A percentile compares a stretch with the other conserved stretches of the same genome.
These are phyloP conservation scores for Gopherus evgoodei DNA, from an alignment of 2,113 vertebrate genomes.

Conservation along the genomic window DNA sequence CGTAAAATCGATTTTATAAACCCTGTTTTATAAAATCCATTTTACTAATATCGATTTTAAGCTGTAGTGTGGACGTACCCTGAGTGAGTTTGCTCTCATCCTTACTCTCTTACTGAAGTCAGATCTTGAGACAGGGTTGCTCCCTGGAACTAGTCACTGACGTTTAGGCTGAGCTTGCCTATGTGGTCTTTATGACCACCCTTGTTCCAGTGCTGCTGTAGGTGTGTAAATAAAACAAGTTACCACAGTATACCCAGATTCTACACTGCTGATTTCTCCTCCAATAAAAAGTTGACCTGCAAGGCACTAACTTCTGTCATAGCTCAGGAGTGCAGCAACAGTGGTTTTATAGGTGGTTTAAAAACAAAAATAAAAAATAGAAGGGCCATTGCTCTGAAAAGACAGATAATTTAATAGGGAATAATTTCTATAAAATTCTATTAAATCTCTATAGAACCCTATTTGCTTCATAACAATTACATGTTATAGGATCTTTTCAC, in stretches of 20 bases:
- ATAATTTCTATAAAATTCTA: neutral
- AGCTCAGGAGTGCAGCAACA: rapidly evolving
- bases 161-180: neutral
- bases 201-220: neutral
- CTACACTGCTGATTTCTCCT: neutral
- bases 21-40: too few relatives aligned
- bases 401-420: neutral
- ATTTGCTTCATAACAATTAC: neutral
- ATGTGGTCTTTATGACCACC: rapidly evolving
- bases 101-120: neutral
- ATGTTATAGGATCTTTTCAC: rapidly evolving
- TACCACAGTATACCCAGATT: neutral
- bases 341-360: neutral
- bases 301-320: neutral
- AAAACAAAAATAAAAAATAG: neutral
- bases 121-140: neutral
- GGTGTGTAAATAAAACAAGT: neutral
- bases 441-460: neutral
- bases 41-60: too few relatives aligned
- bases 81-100: neutral
- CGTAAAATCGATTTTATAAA: too few relatives aligned
- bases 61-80: too few relatives aligned
- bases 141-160: rapidly evolving
- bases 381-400: neutral
- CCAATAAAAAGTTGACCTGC: neutral